A percentile compares a stretch with the other conserved stretches of the same genome.
Conservation (phyloP, 1,140 invertebrate species). For the Temnothorax longispinosus region DNA sequence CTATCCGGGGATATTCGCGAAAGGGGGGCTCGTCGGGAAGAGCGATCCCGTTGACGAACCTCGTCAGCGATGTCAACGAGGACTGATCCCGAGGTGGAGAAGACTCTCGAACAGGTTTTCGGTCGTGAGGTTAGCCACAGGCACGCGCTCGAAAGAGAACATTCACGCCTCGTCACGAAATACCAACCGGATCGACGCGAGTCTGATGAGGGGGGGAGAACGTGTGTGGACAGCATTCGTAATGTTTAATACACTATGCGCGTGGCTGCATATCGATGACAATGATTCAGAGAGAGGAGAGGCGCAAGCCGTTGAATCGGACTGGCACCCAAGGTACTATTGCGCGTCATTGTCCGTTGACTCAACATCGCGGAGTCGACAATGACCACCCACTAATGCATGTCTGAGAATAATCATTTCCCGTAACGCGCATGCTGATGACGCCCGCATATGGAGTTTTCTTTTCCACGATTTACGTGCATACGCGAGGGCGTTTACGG, state of each 20-base stretch:
- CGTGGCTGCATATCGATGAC: conserved; percentile 70
- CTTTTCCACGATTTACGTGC: conserved; percentile 6
- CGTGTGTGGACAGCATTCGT: conserved; percentile 52
- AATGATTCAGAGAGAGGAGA: conserved; percentile 64
- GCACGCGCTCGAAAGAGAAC: conserved; percentile 64
- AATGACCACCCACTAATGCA: conserved; percentile 7
- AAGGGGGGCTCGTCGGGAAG: neutral
- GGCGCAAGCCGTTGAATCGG: neutral
- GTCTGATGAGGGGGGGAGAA: neutral
- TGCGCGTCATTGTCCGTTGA: conserved; percentile 11
- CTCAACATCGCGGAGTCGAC: neutral
- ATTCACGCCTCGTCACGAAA: conserved; percentile 70
- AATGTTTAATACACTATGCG: conserved; percentile 67
- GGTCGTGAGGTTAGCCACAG: conserved; percentile 70
- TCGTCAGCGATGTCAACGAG: conserved; percentile 47
- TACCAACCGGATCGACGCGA: conserved; percentile 55
- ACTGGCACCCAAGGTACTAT: neutral
- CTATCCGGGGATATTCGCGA: conserved; percentile 16
- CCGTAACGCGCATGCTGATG: conserved; percentile 31
- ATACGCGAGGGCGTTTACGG: neutral
- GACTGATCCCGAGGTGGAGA: conserved; percentile 39
- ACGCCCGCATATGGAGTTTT: conserved; percentile 2
- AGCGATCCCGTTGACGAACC: conserved; percentile 43
- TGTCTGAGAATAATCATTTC: conserved; percentile 22
- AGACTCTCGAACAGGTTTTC: conserved; percentile 69